Conservation (phyloP, 2,797 vertebrate genomes). For the Onychomys leucogaster region DNA sequence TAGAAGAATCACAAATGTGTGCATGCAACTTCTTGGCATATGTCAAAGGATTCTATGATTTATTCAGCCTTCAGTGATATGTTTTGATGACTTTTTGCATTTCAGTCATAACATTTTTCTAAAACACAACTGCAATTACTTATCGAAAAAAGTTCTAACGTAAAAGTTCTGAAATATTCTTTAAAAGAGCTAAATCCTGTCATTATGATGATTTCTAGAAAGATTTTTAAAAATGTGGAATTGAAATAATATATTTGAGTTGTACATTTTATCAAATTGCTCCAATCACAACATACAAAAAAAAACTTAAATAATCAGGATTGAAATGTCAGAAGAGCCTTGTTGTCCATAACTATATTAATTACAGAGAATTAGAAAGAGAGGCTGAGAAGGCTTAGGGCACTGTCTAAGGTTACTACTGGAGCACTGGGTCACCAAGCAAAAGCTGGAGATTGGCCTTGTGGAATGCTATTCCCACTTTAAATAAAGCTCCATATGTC, state of each 20-base stretch:
- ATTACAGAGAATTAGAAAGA: conserved; percentile 41
- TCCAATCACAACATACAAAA: conserved; percentile 39
- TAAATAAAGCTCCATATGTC: conserved; percentile 72
- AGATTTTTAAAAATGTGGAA: conserved; percentile 20
- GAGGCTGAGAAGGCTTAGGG: background rate
- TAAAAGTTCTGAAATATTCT: conserved; percentile 54
- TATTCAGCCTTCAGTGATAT: conserved; percentile 41
- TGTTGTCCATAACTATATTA: background rate
- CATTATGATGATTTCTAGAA: conserved; percentile 59
- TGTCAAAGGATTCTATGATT: conserved; percentile 61
- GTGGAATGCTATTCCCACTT: conserved; percentile 35
- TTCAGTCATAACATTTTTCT: conserved; percentile 71
- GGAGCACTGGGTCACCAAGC: background rate
- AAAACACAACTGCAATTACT: conserved; percentile 57
- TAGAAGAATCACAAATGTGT: conserved; percentile 15
- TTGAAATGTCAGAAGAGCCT: background rate
- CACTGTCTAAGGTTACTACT: background rate
- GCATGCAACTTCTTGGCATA: conserved; percentile 3
- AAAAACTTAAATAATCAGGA: background rate
- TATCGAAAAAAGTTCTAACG: background rate
- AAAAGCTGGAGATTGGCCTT: background rate
- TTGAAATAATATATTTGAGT: conserved; percentile 68
- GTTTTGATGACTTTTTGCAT: conserved; percentile 69
- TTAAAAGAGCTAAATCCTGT: conserved; percentile 37
- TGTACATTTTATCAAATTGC: conserved; percentile 37